Evolutionary conservation across 2,797 vertebrate genomes (phyloP), one percentile per base, ranked within the genome.

Genomic region (Tympanoctomys barrerae): DNA sequence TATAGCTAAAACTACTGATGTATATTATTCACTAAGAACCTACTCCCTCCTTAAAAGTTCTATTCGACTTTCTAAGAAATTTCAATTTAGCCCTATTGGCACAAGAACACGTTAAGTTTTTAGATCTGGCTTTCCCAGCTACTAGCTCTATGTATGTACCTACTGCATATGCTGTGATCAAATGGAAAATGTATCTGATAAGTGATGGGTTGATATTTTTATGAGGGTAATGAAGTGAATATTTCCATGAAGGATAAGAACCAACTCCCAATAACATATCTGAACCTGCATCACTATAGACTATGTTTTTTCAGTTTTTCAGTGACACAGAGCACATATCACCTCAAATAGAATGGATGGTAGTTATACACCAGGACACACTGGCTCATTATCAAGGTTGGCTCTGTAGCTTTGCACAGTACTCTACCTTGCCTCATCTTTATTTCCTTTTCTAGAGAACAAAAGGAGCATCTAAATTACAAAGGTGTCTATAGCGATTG

Each of bases 11-110:
- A 92, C 5, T 80, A 13, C 28, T 78, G 10, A 36, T 42, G 49
- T 13, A 54, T 75, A 57, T 42, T 86, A 82, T 39, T 83, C n/a
- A 70, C 61, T 92, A 61, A 94, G 84, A 91, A 49, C 24, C 80
- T 28, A 87, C 22, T 54, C 22, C 16, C 42, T 80, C 81, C n/a
- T 14, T 80, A 80, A 33, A 81, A 68, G 59, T 77, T 64, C 26
- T 90, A 46, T 80, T 62, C 66, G 8, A 66, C 8, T 52, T 86
- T 87, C 89, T n/a, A 21, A 33, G 73, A 95, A 85, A 61, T 71
- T 82, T 89, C 42, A 46, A 19, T 49, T 94, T 90, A 59, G 7
- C 73, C 82, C 14, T 71, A 88, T 24, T 57, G 42, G 49, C 42
- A 64, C 64, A 9, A 91, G n/a, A 88, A 39, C 19, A 84, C 4